Percentiles rank a stretch among this genome's conserved stretches.
These are phyloP conservation scores for Sthenelais limicola DNA, from an alignment of 2,888 invertebrate genomes.

Conservation along the genomic window DNA sequence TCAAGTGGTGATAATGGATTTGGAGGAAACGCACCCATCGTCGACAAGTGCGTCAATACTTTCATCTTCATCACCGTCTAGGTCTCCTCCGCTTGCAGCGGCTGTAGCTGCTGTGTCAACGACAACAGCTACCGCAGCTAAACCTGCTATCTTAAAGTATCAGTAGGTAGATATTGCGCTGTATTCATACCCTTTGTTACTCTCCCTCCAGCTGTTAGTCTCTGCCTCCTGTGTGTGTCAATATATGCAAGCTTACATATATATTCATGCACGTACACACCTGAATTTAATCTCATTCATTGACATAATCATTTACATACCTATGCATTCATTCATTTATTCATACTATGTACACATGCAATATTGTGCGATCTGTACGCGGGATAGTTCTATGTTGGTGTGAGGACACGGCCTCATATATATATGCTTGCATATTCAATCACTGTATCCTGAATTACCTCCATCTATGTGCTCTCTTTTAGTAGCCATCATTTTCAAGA, in stretches of 20 bases:
- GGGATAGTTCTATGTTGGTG: no score
- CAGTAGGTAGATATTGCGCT: slow-evolving; percentile 32
- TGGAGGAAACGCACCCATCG: no score
- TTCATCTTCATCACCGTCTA: not conserved
- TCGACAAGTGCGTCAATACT: not conserved
- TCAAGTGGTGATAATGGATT: no score
- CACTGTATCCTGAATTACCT: no score
- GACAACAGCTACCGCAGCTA: slow-evolving; percentile 21
- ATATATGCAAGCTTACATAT: not conserved
- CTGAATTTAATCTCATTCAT: not conserved
- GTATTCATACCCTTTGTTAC: not conserved
- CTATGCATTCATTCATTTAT: not conserved
- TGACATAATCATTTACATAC: slow-evolving; percentile 2
- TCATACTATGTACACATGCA: no score
- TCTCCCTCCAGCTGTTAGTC: not conserved
- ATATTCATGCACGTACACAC: not conserved
- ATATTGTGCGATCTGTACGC: no score
- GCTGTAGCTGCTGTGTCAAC: not conserved
- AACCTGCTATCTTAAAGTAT: slow-evolving; percentile 35
- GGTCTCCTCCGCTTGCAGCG: not conserved
- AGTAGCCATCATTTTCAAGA: no score
- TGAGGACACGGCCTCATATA: no score
- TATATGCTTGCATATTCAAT: no score
- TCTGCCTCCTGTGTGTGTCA: not conserved
- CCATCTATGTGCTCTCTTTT: no score